Base-by-base conservation (phyloP, 2,888 invertebrate genomes). In the Trilocha varians region DNA sequence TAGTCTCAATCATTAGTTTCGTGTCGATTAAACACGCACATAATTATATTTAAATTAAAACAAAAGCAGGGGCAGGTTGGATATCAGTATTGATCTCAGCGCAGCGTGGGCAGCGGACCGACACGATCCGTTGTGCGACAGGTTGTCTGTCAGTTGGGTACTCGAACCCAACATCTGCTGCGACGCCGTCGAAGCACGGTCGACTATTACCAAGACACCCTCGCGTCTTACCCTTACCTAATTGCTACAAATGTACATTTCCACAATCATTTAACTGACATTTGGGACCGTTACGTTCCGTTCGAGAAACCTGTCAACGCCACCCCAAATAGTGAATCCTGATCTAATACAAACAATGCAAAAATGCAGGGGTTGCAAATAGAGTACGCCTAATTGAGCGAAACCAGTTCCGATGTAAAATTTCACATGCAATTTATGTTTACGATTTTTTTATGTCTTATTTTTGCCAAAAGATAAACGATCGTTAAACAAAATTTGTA, bases 361-460 rank as follows among this genome's bases (percentile, higher is more conserved):
- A 70, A 76, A 76, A 60, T 73, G 78, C 80, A 80, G 72, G 83
- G 83, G 84, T 77, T 76, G 80, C 82, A 70, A 80, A 80, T 79
- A 75, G 66, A 66, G 57, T 61, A 70, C 59, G 61, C 67, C 65
- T 74, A 77, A 77, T 75, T 68, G 71, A 72, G 73, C 69, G 65
- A 67, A 77, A 79, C 78, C 69, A 68, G 78, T 78, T 67, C 64
- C 57, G 59, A 68, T 66, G 53, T 44, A 9, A 55, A 59, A 59
- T 54, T 50, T 47, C 50, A 54, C 48, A 43, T 50, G 41, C 51
- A 48, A 47, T 57, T 55, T 40, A 41, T 43, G 49, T 58, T 56
- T 50, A 62, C 55, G 25, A 11, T 11, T 6, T 50, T 55, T 56
- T 62, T 54, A 64, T 61, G 56, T 53, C 63, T 62, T 61, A 57